Percentiles rank a stretch among this genome's conserved stretches.
These are phyloP conservation scores for Ceriagrion tenellum DNA, from an alignment of 2,888 invertebrate genomes.

Conservation along the genomic window DNA sequence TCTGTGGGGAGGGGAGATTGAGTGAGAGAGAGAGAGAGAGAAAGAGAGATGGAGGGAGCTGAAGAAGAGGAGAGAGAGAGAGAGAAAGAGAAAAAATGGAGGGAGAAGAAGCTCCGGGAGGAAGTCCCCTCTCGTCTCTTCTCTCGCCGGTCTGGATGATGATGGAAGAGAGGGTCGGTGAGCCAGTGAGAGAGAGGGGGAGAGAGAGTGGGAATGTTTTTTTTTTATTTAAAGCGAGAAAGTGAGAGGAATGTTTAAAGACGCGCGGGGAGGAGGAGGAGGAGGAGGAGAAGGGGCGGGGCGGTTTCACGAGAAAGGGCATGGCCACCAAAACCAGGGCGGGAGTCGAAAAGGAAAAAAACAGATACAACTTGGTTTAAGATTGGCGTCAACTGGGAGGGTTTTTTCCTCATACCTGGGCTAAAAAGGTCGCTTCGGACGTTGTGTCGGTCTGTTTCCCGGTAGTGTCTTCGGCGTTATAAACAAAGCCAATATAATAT, in stretches of 20 bases:
- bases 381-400: no score
- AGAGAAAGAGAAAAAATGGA: not conserved
- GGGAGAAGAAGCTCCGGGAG: not conserved
- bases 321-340: no score
- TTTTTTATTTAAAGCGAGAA: not conserved
- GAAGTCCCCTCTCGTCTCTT: not conserved
- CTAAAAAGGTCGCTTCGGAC: no score
- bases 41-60: not conserved
- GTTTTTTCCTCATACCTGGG: no score
- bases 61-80: not conserved
- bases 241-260: not conserved
- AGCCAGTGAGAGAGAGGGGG: not conserved
- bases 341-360: no score
- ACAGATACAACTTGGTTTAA: no score
- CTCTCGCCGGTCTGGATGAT: not conserved
- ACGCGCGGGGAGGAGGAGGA: not conserved
- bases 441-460: no score
- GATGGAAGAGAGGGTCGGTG: slow-evolving; percentile 20
- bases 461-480: no score
- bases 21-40: no score
- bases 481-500: no score
- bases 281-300: not conserved
- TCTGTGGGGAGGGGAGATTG: no score
- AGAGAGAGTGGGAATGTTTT: not conserved
- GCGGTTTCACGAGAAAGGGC: no score